Base-by-base conservation (phyloP, 2,113 vertebrate species). In the Salvator merianae region DNA sequence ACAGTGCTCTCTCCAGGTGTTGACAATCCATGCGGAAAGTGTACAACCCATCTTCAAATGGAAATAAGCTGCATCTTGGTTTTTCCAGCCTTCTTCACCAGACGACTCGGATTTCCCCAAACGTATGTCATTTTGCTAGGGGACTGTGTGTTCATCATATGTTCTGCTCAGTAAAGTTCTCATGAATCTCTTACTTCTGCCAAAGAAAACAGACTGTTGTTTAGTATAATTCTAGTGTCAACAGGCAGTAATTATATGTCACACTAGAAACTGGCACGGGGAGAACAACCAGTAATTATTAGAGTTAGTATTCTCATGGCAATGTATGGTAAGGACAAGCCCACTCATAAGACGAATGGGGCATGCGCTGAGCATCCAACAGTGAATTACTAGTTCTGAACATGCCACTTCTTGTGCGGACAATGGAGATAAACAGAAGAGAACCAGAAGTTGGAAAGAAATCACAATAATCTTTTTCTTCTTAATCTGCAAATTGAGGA, bases 11-110 rank as follows among this genome's bases (percentile, higher is more conserved):
- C 89, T 89, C 89, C 63, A 81, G 0, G 74, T 86, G 9, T 68
- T 89, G 89, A 66, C 72, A 89, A 65, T 84, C 87, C 82, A 89
- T 32, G 40, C 83, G 55, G 81, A 92, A 92, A 79, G 65, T 66
- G 84, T 13, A 53, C 75, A 85, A 76, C 82, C 59, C 32, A 79
- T 86, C 82, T 86, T 72, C 43, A 72, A 88, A 34, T 38, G 34
- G 55, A 78, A 83, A 55, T 79, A 83, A 79, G 76, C 62, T 4
- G 24, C 69, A 79, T 73, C 66, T 83, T 88, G 9, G 68, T 63
- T 90, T 91, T 90, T 88, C 66, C 40, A 72, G 14, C 53, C 22
- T 38, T 72, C 38, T 47, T 26, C 68, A 36, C 40, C 38, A 71
- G 65, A 9, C 55, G 79, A 75, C 68, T 70, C 0, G 62, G 71